These are phyloP conservation scores for Caenorhabditis angaria DNA, from an alignment of 2,888 invertebrate species.

Conservation along the genomic window DNA sequence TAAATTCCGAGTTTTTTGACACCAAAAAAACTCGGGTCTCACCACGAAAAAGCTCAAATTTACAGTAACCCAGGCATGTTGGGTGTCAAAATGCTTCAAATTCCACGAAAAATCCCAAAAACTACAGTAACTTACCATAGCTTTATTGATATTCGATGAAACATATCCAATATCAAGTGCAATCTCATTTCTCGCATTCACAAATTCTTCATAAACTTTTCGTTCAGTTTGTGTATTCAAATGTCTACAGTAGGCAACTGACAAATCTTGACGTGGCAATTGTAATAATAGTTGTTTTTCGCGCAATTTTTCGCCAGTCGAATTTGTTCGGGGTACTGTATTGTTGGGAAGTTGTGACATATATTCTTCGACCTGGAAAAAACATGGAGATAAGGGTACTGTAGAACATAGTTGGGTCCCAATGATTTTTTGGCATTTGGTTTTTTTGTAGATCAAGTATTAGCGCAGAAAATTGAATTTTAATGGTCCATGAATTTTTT, in stretches of 20 bases:
- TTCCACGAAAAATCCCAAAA: too few species aligned
- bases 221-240: conserved; percentile 78
- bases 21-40: too few species aligned
- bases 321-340: conserved; percentile 81
- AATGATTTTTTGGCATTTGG: neutral
- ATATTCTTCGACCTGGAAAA: conserved; percentile 85
- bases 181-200: conserved; percentile 90
- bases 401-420: neutral
- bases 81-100: too few species aligned
- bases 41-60: too few species aligned
- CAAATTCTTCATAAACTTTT: conserved; percentile 85
- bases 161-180: conserved; percentile 88
- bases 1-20: too few species aligned
- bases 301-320: conserved; percentile 82
- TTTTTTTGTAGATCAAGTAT: neutral
- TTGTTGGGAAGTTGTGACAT: conserved; percentile 88
- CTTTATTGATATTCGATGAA: conserved; percentile 72
- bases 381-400: neutral
- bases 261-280: conserved; percentile 89
- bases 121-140: conserved; percentile 73
- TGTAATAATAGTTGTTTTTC: conserved; percentile 86
- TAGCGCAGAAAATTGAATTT: too few species aligned
- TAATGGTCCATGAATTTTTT: too few species aligned
- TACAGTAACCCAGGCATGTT: too few species aligned
- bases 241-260: conserved; percentile 87